Evolutionary conservation across 2,797 vertebrate species (phyloP).

Genomic region (Pelochelys cantorii): DNA sequence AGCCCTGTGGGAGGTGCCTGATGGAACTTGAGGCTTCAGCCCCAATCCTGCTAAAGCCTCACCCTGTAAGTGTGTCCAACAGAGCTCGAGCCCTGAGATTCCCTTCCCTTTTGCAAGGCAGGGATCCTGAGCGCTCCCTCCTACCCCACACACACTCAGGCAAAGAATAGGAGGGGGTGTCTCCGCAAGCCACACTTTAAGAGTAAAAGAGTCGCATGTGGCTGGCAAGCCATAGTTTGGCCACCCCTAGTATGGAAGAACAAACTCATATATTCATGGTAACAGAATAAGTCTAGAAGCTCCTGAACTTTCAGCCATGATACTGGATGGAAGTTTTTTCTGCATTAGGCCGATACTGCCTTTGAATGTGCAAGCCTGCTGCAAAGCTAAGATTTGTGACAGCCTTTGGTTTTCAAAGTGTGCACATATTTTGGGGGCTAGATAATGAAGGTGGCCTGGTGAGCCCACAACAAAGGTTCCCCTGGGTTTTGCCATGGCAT

Average conservation of each 20-base stretch:
- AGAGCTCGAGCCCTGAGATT: too few relatives aligned
- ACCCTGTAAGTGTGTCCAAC: too few relatives aligned
- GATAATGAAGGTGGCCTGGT: background rate
- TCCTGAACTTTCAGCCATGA: background rate
- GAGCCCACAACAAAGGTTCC: background rate
- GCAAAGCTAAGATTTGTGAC: background rate
- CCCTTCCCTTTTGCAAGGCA: too few relatives aligned
- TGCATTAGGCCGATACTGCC: background rate
- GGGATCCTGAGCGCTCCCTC: too few relatives aligned
- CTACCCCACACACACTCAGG: too few relatives aligned
- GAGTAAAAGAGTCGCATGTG: too few relatives aligned
- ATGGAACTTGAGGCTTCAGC: too few relatives aligned
- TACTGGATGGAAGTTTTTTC: background rate
- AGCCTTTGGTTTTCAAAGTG: background rate
- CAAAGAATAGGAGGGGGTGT: too few relatives aligned
- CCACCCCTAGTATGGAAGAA: fast-evolving
- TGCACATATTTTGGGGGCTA: background rate
- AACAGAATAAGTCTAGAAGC: fast-evolving
- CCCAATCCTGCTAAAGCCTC: too few relatives aligned
- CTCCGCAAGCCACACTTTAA: too few relatives aligned
- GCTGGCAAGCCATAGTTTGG: too few relatives aligned
- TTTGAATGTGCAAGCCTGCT: background rate
- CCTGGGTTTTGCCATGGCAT: fast-evolving
- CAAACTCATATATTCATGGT: fast-evolving
- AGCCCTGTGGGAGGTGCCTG: too few relatives aligned